phyloP scores from a whole-genome alignment of 2,113 vertebrate species.

The Hippocampus barbouri region DNA sequence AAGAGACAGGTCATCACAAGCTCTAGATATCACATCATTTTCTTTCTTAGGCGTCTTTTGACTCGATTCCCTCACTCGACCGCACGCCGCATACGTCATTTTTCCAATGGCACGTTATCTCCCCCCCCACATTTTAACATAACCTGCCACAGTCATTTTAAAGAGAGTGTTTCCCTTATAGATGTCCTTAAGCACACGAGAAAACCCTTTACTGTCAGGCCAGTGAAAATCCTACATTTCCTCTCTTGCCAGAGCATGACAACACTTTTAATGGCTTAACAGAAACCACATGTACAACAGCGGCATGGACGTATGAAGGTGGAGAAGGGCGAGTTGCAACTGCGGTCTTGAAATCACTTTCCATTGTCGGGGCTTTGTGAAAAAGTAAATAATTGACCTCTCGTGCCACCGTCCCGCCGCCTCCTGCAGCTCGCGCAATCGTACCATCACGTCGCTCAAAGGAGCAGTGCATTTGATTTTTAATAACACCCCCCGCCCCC shows the following conservation, averaged over 20 bases:
- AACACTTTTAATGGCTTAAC: conserved; percentile 9
- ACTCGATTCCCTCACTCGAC: neutral
- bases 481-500: conserved; percentile 45
- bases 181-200: conserved; percentile 35
- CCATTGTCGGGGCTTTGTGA: conserved; percentile 24
- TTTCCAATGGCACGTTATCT: neutral
- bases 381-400: conserved; percentile 21
- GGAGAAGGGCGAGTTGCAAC: neutral
- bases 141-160: conserved; percentile 12
- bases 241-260: conserved; percentile 15
- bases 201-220: conserved; percentile 12
- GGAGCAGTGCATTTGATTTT: conserved; percentile 50
- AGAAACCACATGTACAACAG: conserved; percentile 14
- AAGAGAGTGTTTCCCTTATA: conserved; percentile 23
- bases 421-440: conserved; percentile 25
- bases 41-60: conserved; percentile 13
- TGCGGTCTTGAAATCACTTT: conserved; percentile 7
- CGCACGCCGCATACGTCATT: neutral
- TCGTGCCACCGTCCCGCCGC: conserved; percentile 1
- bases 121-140: neutral
- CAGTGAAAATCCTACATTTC: conserved; percentile 38
- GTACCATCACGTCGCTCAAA: conserved; percentile 11
- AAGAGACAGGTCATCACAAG: conserved; percentile 34
- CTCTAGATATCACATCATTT: conserved; percentile 6
- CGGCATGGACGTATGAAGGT: neutral